phyloP scores from a whole-genome alignment of 1,140 invertebrate species.

The Tyrophagus putrescentiae region DNA sequence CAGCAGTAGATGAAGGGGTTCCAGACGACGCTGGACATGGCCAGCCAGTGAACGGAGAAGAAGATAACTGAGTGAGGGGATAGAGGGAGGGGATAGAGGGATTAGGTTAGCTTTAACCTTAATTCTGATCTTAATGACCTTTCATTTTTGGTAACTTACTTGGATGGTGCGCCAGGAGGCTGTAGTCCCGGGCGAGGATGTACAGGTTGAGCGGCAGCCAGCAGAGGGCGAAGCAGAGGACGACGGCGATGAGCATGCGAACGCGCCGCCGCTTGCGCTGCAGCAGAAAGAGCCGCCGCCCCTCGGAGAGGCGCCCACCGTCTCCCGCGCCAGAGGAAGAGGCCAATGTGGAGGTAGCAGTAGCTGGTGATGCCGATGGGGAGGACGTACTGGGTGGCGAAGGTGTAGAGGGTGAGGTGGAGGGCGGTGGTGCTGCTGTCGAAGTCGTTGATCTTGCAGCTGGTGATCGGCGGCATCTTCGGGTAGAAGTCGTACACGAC shows the following conservation, averaged over 20 bases:
- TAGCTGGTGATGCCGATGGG: conserved; percentile 37
- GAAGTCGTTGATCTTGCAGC: conserved; percentile 5
- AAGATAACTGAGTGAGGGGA: not conserved
- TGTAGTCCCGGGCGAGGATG: conserved; percentile 35
- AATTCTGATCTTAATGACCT: not conserved
- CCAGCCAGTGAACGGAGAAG: not conserved
- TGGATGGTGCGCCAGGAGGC: conserved; percentile 10
- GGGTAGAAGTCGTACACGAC: not conserved
- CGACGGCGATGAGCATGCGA: conserved; percentile 39
- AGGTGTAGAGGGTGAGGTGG: conserved; percentile 35
- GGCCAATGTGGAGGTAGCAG: conserved; percentile 34
- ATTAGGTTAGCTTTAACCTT: not conserved
- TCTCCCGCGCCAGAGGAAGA: conserved; percentile 32
- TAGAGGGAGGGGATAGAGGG: not conserved
- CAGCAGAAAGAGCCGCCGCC: conserved; percentile 28
- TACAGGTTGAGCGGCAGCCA: conserved; percentile 40
- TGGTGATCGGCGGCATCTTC: too few relatives aligned
- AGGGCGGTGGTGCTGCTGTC: not conserved
- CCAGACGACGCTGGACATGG: conserved; percentile 65
- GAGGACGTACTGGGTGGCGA: conserved; percentile 39
- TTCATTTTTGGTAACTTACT: too few relatives aligned
- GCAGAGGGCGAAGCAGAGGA: conserved; percentile 39
- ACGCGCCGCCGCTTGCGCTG: conserved; percentile 36
- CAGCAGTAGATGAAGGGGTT: conserved; percentile 93
- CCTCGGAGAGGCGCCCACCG: conserved; percentile 28